Conservation (phyloP, 2,888 invertebrate genomes). For the Melanargia galathea region DNA sequence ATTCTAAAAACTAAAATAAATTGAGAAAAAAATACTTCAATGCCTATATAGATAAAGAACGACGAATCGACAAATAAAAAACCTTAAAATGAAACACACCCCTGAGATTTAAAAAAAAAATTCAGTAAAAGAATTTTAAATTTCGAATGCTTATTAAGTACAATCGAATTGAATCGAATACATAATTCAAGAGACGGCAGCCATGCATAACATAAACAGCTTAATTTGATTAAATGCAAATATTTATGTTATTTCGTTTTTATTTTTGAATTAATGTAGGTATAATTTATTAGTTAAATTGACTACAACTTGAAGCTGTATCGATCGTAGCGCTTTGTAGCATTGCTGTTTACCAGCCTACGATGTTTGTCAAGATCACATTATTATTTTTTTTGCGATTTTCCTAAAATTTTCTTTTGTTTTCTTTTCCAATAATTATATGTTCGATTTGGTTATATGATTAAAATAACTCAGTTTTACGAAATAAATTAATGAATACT, state of each 20-base stretch:
- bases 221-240: slow-evolving; percentile 9
- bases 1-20: not conserved
- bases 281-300: slow-evolving; percentile 15
- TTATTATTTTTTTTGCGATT: slow-evolving; percentile 22
- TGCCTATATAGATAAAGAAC: slow-evolving; percentile 20
- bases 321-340: slow-evolving; percentile 35
- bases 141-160: not conserved
- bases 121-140: not conserved
- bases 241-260: slow-evolving; percentile 1
- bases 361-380: slow-evolving; percentile 25
- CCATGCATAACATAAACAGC: slow-evolving; percentile 14
- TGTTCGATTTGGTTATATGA: no score
- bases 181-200: slow-evolving; percentile 10
- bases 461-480: no score
- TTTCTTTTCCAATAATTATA: not conserved
- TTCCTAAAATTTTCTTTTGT: slow-evolving; percentile 2
- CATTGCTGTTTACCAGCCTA: slow-evolving; percentile 27
- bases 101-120: not conserved
- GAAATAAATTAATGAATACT: no score
- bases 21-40: slow-evolving; percentile 16
- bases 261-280: slow-evolving; percentile 13
- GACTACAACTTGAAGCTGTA: slow-evolving; percentile 20
- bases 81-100: not conserved
- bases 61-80: not conserved
- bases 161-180: no score